phyloP scores from a whole-genome alignment of 1,140 invertebrate species.

The Scaptomyza pallida region DNA sequence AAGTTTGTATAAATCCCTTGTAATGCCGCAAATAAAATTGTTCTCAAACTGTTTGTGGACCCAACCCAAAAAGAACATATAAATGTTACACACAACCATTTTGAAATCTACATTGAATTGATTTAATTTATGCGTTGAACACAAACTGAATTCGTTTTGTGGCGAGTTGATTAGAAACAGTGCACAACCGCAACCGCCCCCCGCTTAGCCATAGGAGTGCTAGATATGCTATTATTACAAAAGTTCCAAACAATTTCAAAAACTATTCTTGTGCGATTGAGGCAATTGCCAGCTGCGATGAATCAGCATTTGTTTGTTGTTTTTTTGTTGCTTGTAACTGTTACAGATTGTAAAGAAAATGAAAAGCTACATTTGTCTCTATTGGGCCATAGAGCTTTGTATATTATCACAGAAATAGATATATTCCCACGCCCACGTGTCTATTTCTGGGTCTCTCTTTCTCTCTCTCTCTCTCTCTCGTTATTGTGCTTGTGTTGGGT shows the following conservation, averaged over 20 bases:
- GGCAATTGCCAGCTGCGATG: constrained; percentile 56
- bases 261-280: constrained; percentile 7
- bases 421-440: constrained; percentile 77
- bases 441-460: constrained; percentile 70
- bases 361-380: constrained; percentile 37
- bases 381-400: constrained; percentile 5
- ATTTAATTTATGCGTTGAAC: constrained; percentile 59
- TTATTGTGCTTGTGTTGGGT: constrained; percentile 18
- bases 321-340: constrained; percentile 44
- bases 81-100: constrained; percentile 60
- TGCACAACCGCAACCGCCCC: constrained; percentile 45
- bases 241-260: constrained; percentile 37
- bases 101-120: constrained; percentile 75
- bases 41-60: constrained; percentile 16
- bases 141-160: constrained; percentile 14
- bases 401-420: constrained; percentile 67
- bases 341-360: constrained; percentile 35
- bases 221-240: constrained; percentile 51
- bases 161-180: constrained; percentile 61
- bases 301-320: constrained; percentile 48
- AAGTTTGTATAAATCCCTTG: constrained; percentile 16
- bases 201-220: constrained; percentile 5
- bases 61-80: constrained; percentile 44
- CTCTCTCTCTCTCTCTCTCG: constrained; percentile 6
- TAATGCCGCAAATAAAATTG: constrained; percentile 10